Evolutionary conservation across 2,888 invertebrate genomes (phyloP), one percentile per base, ranked within the genome.

Genomic region (Pyrgus malvae): DNA sequence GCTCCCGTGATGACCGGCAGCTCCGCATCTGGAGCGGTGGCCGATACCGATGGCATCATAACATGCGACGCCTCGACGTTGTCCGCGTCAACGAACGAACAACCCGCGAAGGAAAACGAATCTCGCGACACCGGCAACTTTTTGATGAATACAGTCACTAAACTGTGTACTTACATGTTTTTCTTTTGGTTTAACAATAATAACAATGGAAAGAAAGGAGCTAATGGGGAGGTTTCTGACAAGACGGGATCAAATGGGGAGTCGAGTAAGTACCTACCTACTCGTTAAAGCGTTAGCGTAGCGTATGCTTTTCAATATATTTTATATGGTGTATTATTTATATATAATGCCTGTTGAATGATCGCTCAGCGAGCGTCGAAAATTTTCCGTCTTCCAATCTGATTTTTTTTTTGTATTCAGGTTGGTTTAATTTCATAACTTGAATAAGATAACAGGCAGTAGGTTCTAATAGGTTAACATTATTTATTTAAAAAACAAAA

Each of bases 141-240:
- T 42, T 35, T 42, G 9, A 11, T 35, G 9, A 35, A 33, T 17
- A 17, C 44, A 1, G 14, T 45, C 11, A 29, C 37, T 11, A 53
- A 37, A 7, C 12, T 53, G 25, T 53, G 53, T 9, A 38, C 53
- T 7, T 45, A 45, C n/a, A 44, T 45, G 21, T 38, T 53, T 35
- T 44, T 53, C 17, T 53, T 38, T 21, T 29, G 45, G 19, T 38
- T 38, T 5, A 51, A 51, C 31, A 37, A 48, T 17, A 29, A n/a
- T n/a, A n/a, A 38, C 29, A 27, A 51, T 14, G 50, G 35, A 8
- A 37, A 45, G 14, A 37, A 53, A 19, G 17, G 14, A 5, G 17
- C 5, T 19, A 5, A 19, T 17, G 19, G 41, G 9, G n/a, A 29
- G 19, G 44, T 19, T 6, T 3, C 14, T 12, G 8, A 44, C 19